Evolutionary conservation across 2,888 invertebrate genomes (phyloP).

Genomic region (Microctonus hyperodae): DNA sequence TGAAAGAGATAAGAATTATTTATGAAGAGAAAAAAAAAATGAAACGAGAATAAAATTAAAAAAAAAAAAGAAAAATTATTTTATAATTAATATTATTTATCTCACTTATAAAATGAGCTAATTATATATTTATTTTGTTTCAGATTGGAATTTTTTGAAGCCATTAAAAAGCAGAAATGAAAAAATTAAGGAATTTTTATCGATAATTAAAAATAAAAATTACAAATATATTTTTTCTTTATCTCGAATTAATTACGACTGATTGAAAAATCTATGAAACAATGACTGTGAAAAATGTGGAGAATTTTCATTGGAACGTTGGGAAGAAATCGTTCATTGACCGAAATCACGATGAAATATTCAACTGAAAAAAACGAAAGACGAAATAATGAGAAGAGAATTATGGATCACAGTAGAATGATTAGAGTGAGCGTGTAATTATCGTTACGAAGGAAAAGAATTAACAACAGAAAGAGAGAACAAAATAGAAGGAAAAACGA

Average conservation of each 20-base stretch:
- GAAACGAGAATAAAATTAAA: too few species aligned
- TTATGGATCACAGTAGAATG: slow-evolving; percentile 6
- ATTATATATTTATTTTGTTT: too few species aligned
- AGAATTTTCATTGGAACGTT: not conserved
- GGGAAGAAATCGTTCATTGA: not conserved
- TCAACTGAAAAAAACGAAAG: not conserved
- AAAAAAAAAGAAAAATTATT: too few species aligned
- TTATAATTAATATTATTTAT: too few species aligned
- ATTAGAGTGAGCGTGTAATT: not conserved
- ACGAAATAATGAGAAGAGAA: not conserved
- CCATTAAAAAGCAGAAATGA: too few species aligned
- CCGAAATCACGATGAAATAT: not conserved
- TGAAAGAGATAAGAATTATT: too few species aligned
- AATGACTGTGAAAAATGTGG: not conserved
- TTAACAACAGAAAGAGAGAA: not conserved
- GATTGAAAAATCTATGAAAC: not conserved
- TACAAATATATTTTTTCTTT: too few species aligned
- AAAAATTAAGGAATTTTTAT: too few species aligned
- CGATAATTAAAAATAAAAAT: too few species aligned
- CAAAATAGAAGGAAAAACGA: not conserved
- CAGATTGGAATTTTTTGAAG: too few species aligned
- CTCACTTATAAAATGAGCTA: too few species aligned
- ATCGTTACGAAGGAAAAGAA: not conserved
- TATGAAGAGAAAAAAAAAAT: too few species aligned
- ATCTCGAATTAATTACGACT: not conserved